Evolutionary conservation across 2,888 invertebrate species (phyloP).

Genomic region (Drosophila greeni): DNA sequence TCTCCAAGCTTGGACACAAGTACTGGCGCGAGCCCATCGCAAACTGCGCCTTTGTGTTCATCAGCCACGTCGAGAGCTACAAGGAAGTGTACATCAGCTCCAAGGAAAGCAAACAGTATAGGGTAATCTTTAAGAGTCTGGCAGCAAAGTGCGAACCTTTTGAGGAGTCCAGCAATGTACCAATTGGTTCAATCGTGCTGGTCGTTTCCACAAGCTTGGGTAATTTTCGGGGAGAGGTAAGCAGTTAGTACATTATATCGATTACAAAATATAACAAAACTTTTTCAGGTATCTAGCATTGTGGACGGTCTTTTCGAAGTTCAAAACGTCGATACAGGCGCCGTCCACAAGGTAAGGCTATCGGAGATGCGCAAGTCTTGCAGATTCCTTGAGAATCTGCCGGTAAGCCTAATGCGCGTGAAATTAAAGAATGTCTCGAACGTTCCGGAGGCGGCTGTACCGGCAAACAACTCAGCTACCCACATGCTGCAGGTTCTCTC

Average conservation of each 20-base stretch:
- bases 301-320: constrained; percentile 29
- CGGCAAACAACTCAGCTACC: constrained; percentile 26
- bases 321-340: constrained; percentile 51
- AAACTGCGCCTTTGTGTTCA: constrained; percentile 39
- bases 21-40: constrained; percentile 49
- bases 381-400: constrained; percentile 48
- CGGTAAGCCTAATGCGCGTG: constrained; percentile 35
- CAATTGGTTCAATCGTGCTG: constrained; percentile 43
- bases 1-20: constrained; percentile 35
- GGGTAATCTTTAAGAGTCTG: constrained; percentile 38
- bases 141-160: constrained; percentile 39
- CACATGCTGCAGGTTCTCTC: constrained; percentile 14
- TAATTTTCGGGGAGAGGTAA: constrained; percentile 50
- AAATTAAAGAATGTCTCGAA: constrained; percentile 38
- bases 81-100: constrained; percentile 47
- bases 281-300: constrained; percentile 21
- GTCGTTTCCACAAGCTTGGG: constrained; percentile 27
- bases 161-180: constrained; percentile 1
- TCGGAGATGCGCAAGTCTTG: constrained; percentile 45
- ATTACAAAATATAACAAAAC: neutral
- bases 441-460: constrained; percentile 40
- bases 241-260: neutral
- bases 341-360: constrained; percentile 7
- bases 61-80: constrained; percentile 39
- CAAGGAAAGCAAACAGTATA: constrained; percentile 34